These are phyloP conservation scores for Sebastes steindachneri DNA, from an alignment of 2,797 vertebrate genomes.

Conservation along the genomic window DNA sequence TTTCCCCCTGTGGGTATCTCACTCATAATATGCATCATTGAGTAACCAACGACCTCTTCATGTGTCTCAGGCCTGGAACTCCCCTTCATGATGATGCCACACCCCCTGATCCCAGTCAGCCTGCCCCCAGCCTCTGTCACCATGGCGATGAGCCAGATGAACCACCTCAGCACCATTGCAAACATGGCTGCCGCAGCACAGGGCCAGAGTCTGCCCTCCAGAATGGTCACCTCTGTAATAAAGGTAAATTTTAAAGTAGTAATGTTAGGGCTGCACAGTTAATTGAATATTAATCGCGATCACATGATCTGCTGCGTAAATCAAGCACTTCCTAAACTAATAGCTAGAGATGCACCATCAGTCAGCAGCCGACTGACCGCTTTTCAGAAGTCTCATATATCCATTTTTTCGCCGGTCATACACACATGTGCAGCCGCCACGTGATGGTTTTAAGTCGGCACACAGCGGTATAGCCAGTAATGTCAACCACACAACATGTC, in stretches of 20 bases:
- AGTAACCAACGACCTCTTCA: slow-evolving; percentile 71
- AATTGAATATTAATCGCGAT: too few relatives aligned
- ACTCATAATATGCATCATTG: slow-evolving; percentile 71
- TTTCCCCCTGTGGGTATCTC: slow-evolving; percentile 63
- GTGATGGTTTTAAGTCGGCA: too few relatives aligned
- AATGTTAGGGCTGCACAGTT: neutral
- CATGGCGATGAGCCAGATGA: slow-evolving; percentile 99
- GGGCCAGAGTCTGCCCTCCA: slow-evolving; percentile 95
- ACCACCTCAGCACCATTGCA: slow-evolving; percentile 98
- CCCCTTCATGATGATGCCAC: slow-evolving; percentile 99
- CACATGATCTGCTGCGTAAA: too few relatives aligned
- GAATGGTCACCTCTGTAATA: slow-evolving; percentile 99
- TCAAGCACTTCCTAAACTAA: too few relatives aligned
- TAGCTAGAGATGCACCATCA: too few relatives aligned
- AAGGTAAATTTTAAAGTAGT: slow-evolving; percentile 88
- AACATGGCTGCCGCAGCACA: slow-evolving; percentile 99
- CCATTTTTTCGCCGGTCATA: too few relatives aligned
- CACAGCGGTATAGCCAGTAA: too few relatives aligned
- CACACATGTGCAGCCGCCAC: too few relatives aligned
- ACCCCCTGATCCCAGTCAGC: slow-evolving; percentile 98
- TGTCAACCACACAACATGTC: too few relatives aligned
- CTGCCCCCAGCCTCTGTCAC: slow-evolving; percentile 99
- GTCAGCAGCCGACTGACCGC: too few relatives aligned
- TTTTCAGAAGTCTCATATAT: too few relatives aligned
- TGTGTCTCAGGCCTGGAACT: slow-evolving; percentile 92